Percentiles rank a stretch among this genome's conserved stretches.
Evolutionary conservation across 2,113 vertebrate species (phyloP).

Genomic region (Coregonus clupeaformis): DNA sequence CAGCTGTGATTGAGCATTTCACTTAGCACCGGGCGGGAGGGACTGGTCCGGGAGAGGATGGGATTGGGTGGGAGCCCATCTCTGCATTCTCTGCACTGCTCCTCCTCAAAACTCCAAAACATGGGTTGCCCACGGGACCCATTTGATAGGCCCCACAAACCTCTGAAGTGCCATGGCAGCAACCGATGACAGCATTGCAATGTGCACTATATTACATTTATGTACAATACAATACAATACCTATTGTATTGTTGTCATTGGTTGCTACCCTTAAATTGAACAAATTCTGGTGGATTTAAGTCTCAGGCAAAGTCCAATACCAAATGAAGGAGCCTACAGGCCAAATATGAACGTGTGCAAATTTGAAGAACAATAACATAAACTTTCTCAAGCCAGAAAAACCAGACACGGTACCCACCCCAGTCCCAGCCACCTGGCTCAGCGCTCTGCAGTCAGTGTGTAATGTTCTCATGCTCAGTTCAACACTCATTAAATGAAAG

Average conservation of each 20-base stretch:
- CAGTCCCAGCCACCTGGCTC: background rate
- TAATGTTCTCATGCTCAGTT: background rate
- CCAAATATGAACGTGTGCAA: no score
- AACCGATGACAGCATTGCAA: no score
- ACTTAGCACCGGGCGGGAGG: background rate
- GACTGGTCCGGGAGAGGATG: background rate
- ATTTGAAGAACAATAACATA: no score
- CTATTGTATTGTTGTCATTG: background rate
- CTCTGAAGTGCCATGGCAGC: background rate
- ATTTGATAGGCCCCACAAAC: no score
- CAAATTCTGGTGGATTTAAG: background rate
- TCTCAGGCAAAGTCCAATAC: background rate
- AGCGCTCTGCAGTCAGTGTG: background rate
- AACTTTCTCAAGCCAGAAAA: no score
- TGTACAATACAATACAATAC: background rate
- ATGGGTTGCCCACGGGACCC: no score
- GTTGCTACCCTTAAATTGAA: background rate
- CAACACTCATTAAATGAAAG: slow-evolving; percentile 3
- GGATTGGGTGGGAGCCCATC: background rate
- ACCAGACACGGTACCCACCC: no score
- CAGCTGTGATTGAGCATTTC: slow-evolving; percentile 48
- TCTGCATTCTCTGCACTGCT: slow-evolving; percentile 1
- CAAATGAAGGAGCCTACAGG: background rate
- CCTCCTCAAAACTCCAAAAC: background rate
- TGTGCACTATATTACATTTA: no score